Conservation (phyloP, 37 sponge, comb jelly and placozoan genomes). For the Cliona cf. orientalis region DNA sequence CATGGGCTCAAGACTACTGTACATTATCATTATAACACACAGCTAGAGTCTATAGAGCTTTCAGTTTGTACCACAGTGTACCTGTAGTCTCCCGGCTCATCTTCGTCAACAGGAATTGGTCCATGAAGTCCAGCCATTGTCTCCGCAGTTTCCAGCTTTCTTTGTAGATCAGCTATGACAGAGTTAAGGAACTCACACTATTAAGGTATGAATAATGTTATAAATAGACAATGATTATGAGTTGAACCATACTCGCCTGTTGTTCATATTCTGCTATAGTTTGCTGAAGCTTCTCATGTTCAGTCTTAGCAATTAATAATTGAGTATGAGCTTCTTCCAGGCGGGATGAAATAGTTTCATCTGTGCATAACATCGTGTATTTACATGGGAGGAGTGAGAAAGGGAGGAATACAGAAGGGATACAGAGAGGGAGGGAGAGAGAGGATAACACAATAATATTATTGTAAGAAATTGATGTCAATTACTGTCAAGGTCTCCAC, state of each 20-base stretch:
- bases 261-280: constrained; percentile 34
- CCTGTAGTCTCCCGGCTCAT: too few species aligned
- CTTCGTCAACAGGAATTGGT: constrained; percentile 9
- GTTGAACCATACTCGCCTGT: constrained; percentile 8
- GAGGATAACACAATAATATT: too few species aligned
- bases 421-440: neutral
- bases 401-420: neutral
- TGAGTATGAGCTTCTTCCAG: constrained; percentile 27
- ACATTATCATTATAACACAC: too few species aligned
- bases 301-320: constrained; percentile 6
- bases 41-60: too few species aligned
- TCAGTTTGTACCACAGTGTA: too few species aligned
- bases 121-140: constrained; percentile 45
- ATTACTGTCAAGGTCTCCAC: too few species aligned
- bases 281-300: neutral
- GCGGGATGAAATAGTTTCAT: neutral
- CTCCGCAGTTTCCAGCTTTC: constrained; percentile 61
- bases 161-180: constrained; percentile 79
- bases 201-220: neutral
- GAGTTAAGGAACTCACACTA: constrained; percentile 84
- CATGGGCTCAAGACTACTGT: too few species aligned
- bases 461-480: too few species aligned
- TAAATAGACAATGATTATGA: neutral
- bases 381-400: too few species aligned
- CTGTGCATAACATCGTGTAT: too few species aligned